Evolutionary conservation across 1,140 invertebrate genomes (phyloP).

Genomic region (Contarinia nasturtii): DNA sequence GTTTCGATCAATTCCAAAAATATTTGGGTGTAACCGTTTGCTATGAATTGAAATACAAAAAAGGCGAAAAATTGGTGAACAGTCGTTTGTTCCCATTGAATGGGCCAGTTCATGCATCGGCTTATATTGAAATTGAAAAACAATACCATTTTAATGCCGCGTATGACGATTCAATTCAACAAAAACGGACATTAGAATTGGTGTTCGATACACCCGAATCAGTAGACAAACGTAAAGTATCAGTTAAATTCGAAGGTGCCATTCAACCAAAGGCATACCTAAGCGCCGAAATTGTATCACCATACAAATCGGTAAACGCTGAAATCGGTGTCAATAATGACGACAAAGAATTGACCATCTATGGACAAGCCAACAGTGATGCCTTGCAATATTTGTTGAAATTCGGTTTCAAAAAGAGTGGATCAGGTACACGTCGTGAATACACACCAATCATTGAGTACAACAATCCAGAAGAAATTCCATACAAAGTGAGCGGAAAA

Average conservation of each 20-base stretch:
- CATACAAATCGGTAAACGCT: slow-evolving; percentile 11
- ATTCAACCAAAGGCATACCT: slow-evolving; percentile 10
- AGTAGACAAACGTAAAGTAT: slow-evolving; percentile 33
- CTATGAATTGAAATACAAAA: slow-evolving; percentile 27
- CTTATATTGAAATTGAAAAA: slow-evolving; percentile 40
- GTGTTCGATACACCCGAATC: slow-evolving; percentile 49
- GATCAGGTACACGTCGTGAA: slow-evolving; percentile 23
- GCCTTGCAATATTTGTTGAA: slow-evolving; percentile 35
- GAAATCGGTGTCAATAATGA: slow-evolving; percentile 15
- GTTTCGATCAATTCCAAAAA: slow-evolving; percentile 46
- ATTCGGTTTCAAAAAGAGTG: slow-evolving; percentile 36
- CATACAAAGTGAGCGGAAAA: neutral
- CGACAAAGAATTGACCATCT: slow-evolving; percentile 13
- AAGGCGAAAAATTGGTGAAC: slow-evolving; percentile 28
- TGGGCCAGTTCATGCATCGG: slow-evolving; percentile 35
- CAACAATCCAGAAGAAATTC: slow-evolving; percentile 6
- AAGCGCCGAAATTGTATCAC: slow-evolving; percentile 12
- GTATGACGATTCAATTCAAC: neutral
- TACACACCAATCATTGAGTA: slow-evolving; percentile 50
- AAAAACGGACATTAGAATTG: slow-evolving; percentile 28
- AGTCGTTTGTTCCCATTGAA: slow-evolving; percentile 36
- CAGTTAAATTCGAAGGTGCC: slow-evolving; percentile 10
- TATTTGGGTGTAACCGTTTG: slow-evolving; percentile 50
- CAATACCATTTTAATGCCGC: neutral
- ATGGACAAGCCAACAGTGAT: slow-evolving; percentile 34